A percentile compares a stretch with the other conserved stretches of the same genome.
These are phyloP conservation scores for Acheta domesticus DNA, from an alignment of 2,888 invertebrate genomes.

Conservation along the genomic window DNA sequence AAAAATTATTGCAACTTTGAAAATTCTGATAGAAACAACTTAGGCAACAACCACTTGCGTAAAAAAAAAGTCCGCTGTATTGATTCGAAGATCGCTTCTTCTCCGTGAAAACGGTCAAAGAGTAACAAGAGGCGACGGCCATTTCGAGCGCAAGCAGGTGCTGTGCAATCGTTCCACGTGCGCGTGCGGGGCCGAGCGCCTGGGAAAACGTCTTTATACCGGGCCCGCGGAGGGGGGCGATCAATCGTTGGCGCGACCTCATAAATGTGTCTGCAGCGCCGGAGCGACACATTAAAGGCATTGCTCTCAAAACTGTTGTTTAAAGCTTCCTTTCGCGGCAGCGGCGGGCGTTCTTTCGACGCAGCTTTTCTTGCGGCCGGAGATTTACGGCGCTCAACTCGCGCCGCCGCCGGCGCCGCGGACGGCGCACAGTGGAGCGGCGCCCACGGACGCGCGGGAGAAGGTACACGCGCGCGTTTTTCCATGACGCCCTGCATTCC, in stretches of 20 bases:
- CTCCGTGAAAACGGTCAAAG: background rate
- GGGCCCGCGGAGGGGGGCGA: background rate
- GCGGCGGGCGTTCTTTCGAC: background rate
- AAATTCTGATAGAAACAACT: too few species aligned
- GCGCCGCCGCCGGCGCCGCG: background rate
- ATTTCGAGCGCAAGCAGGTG: background rate
- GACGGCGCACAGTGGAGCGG: background rate
- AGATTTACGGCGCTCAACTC: background rate
- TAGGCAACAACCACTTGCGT: too few species aligned
- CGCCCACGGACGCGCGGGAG: too few species aligned
- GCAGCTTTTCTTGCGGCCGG: background rate
- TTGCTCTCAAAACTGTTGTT: slow-evolving; percentile 18
- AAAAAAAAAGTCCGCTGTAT: background rate
- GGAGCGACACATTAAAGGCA: background rate
- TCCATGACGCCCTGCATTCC: too few species aligned
- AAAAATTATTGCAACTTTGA: too few species aligned
- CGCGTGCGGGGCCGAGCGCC: background rate
- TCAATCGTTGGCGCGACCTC: background rate
- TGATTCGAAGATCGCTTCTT: background rate
- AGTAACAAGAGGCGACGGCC: background rate
- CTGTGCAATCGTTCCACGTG: background rate
- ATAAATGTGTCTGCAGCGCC: background rate
- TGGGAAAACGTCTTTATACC: background rate
- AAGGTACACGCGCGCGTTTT: too few species aligned
- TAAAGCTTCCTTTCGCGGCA: background rate